These are phyloP conservation scores for Ophiodon elongatus DNA, from an alignment of 2,113 vertebrate genomes.

Conservation along the genomic window DNA sequence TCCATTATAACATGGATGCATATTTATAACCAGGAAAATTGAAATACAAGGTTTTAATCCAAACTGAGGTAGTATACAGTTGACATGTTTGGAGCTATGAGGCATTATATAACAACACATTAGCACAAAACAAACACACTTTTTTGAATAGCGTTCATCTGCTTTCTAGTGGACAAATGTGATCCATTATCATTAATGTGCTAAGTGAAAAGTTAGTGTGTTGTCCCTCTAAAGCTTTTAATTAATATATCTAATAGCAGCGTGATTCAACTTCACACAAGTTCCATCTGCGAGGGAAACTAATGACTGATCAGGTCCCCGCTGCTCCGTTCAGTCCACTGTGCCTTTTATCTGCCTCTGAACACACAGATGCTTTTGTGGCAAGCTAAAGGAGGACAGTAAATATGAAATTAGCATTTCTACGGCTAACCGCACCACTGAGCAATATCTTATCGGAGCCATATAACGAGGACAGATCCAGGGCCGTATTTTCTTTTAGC, in stretches of 20 bases:
- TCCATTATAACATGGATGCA: not conserved
- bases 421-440: slow-evolving; percentile 25
- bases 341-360: not conserved
- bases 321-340: slow-evolving; percentile 16
- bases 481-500: slow-evolving; percentile 25
- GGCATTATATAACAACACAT: not conserved
- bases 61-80: not conserved
- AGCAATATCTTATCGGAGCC: slow-evolving; percentile 56
- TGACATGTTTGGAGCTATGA: not conserved
- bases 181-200: not conserved
- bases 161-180: slow-evolving; percentile 21
- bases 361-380: slow-evolving; percentile 6
- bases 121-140: not conserved
- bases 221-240: not conserved
- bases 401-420: slow-evolving; percentile 53
- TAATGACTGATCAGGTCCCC: slow-evolving; percentile 22
- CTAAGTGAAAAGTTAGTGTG: not conserved
- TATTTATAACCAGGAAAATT: not conserved
- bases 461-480: slow-evolving; percentile 28
- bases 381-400: not conserved
- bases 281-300: not conserved
- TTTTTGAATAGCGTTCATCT: not conserved
- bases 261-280: slow-evolving; percentile 11
- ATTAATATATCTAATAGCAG: slow-evolving; percentile 14
- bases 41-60: slow-evolving; percentile 3